phyloP scores from a whole-genome alignment of 2,113 vertebrate genomes.

The Muscicapa adusta region DNA sequence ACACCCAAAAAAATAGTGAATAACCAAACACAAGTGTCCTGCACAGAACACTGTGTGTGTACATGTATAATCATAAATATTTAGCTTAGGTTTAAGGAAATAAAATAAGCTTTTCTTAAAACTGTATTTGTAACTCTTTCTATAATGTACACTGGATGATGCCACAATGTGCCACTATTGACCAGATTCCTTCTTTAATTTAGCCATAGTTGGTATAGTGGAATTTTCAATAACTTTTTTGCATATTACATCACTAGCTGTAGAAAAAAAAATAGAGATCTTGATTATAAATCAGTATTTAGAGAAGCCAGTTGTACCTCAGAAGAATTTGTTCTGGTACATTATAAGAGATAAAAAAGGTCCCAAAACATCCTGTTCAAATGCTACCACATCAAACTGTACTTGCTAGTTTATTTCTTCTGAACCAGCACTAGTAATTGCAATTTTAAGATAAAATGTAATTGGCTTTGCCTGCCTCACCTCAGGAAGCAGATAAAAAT shows the following conservation, averaged over 20 bases:
- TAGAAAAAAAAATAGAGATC: not conserved
- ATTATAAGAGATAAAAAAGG: not conserved
- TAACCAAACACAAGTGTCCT: not conserved
- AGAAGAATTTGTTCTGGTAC: not conserved
- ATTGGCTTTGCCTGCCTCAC: not conserved
- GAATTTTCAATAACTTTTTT: not conserved
- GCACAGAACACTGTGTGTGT: not conserved
- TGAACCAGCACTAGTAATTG: not conserved
- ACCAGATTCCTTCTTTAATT: not conserved
- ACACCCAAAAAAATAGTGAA: not conserved
- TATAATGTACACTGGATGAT: not conserved
- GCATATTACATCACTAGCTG: not conserved
- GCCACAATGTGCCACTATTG: not conserved
- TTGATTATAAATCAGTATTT: not conserved
- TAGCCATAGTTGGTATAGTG: not conserved
- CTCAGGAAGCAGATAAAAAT: not conserved
- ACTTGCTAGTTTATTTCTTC: not conserved
- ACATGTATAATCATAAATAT: not conserved
- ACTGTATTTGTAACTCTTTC: not conserved
- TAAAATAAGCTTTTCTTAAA: not conserved
- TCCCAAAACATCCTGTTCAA: not conserved
- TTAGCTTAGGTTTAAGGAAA: not conserved
- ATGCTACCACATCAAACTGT: not conserved
- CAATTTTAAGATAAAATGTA: not conserved
- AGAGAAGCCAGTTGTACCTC: not conserved